Conservation (phyloP, 2,888 invertebrate species). For the Chymomyza fuscimana region DNA sequence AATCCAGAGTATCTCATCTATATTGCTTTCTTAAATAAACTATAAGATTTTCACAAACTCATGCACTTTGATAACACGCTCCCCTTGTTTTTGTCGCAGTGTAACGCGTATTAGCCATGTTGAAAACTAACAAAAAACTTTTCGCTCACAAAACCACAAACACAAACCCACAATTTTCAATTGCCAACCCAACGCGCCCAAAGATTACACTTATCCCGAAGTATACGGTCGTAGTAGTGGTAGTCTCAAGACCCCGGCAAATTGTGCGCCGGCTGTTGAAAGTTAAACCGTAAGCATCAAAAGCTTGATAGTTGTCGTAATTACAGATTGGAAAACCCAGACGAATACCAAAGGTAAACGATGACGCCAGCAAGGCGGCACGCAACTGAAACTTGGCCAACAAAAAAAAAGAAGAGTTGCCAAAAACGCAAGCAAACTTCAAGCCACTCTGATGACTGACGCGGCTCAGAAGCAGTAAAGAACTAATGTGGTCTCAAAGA, state of each 20-base stretch:
- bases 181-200: conserved; percentile 23
- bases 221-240: not conserved
- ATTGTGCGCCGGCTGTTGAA: conserved; percentile 43
- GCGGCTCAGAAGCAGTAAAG: conserved; percentile 19
- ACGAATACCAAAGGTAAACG: conserved; percentile 64
- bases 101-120: not conserved
- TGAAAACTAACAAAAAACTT: not conserved
- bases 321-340: conserved; percentile 60
- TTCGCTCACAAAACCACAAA: conserved; percentile 26
- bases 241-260: not conserved
- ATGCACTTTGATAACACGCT: not conserved
- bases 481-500: conserved; percentile 17
- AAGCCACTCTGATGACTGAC: conserved; percentile 50
- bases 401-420: conserved; percentile 16
- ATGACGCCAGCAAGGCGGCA: conserved; percentile 28
- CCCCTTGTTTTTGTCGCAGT: not conserved
- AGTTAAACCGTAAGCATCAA: conserved; percentile 58
- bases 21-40: too few species aligned
- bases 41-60: too few species aligned
- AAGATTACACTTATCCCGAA: not conserved
- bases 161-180: conserved; percentile 35
- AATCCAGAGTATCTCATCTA: too few species aligned
- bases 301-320: conserved; percentile 49
- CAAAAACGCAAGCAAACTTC: conserved; percentile 43
- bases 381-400: conserved; percentile 26